These are phyloP conservation scores for Loriculus beryllinus DNA, from an alignment of 2,797 vertebrate genomes.

Conservation along the genomic window DNA sequence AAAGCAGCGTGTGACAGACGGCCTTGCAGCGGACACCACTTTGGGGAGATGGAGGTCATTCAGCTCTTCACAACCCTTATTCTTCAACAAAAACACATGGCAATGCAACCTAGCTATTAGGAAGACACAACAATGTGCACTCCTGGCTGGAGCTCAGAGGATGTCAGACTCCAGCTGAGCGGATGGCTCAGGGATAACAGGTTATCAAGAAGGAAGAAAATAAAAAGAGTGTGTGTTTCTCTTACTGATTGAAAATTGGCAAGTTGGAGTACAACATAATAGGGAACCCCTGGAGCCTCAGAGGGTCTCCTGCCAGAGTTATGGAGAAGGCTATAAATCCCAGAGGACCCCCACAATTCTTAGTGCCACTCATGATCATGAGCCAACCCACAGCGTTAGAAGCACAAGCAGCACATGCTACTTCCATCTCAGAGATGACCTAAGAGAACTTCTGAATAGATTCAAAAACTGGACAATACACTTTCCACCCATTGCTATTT, in stretches of 20 bases:
- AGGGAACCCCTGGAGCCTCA: not conserved
- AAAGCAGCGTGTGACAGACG: not conserved
- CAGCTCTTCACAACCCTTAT: not conserved
- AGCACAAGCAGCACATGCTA: not conserved
- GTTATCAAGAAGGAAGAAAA: not conserved
- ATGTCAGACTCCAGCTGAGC: not conserved
- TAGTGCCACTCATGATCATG: accelerated
- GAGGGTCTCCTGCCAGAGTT: not conserved
- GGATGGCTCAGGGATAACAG: not conserved
- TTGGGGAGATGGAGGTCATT: not conserved
- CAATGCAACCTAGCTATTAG: not conserved
- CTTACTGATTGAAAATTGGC: not conserved
- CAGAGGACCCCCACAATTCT: not conserved
- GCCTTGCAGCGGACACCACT: not conserved
- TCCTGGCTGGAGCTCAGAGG: not conserved
- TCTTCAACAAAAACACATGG: not conserved
- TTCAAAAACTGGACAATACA: not conserved
- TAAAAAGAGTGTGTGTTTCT: not conserved
- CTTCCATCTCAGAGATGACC: not conserved
- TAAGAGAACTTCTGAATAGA: not conserved
- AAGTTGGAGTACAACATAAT: accelerated
- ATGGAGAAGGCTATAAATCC: not conserved
- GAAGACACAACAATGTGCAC: not conserved
- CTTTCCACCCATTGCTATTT: not conserved
- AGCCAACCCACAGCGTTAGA: not conserved